Conservation (phyloP, 2,888 invertebrate genomes). For the Lycia hirtaria region DNA sequence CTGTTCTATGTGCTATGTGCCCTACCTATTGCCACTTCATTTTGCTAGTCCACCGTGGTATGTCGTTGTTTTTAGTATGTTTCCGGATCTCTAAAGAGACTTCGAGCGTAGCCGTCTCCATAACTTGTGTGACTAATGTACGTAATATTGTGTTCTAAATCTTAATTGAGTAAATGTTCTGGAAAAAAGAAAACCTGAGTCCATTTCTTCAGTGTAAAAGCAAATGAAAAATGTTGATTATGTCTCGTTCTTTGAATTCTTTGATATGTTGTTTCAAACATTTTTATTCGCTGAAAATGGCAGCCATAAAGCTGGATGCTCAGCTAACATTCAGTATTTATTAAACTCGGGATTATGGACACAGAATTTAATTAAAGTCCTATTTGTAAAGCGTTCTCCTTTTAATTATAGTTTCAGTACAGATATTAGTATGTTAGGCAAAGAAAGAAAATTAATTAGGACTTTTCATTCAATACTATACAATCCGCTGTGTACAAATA, state of each 20-base stretch:
- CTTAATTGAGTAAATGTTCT: no score
- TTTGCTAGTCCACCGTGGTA: no score
- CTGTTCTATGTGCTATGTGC: no score
- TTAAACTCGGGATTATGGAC: constrained; percentile 13
- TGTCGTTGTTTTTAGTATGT: no score
- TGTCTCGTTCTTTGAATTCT: background rate
- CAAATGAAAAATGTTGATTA: background rate
- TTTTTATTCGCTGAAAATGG: constrained; percentile 3
- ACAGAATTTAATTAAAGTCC: constrained; percentile 19
- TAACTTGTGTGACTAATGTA: no score
- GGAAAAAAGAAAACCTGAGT: background rate
- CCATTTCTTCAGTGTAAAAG: background rate
- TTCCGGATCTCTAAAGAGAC: no score
- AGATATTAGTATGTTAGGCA: background rate
- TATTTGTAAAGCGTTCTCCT: constrained; percentile 8
- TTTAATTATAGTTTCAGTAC: constrained; percentile 6
- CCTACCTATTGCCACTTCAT: no score
- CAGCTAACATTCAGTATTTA: constrained; percentile 18
- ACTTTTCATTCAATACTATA: no score
- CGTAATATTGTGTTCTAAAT: no score
- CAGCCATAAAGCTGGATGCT: constrained; percentile 6
- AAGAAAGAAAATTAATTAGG: background rate
- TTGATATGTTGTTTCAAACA: background rate
- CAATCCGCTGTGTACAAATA: no score
- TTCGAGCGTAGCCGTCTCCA: no score